Conservation (phyloP, 2,888 invertebrate species). For the Pammene aurita region DNA sequence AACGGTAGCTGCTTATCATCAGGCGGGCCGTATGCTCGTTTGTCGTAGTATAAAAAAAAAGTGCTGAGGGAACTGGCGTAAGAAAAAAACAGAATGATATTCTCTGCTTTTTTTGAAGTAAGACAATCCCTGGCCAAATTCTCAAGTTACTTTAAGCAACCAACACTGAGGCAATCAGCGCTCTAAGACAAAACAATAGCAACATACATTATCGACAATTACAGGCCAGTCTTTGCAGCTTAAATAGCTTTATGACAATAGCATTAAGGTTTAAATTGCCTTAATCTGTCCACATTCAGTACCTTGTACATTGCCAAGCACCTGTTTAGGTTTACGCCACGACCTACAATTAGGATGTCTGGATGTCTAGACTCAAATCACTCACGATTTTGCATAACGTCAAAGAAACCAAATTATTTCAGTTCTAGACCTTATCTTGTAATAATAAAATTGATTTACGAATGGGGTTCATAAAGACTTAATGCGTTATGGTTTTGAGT, state of each 20-base stretch:
- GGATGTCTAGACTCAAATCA: constrained; percentile 34
- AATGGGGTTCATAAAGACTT: not conserved
- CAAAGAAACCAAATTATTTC: not conserved
- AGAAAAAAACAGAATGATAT: no score
- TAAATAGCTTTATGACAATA: constrained; percentile 1
- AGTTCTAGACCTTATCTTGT: not conserved
- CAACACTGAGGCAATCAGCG: constrained; percentile 14
- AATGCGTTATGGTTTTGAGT: not conserved
- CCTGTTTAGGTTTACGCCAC: constrained; percentile 36
- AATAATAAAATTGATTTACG: not conserved
- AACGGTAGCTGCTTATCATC: no score
- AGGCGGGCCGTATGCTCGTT: no score
- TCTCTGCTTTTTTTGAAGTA: no score
- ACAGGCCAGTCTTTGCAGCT: constrained; percentile 10
- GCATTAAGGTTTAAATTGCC: not conserved
- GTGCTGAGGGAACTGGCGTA: no score
- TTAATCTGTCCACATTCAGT: not conserved
- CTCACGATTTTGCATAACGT: constrained; percentile 16
- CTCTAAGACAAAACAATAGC: constrained; percentile 24
- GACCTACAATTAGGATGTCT: constrained; percentile 39
- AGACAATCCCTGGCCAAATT: no score
- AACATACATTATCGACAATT: constrained; percentile 30
- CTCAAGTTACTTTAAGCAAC: constrained; percentile 6
- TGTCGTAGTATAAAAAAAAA: no score
- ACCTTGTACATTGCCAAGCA: constrained; percentile 12